Evolutionary conservation across 1,140 invertebrate genomes (phyloP), one percentile per base, ranked within the genome.

Genomic region (Drosophila sechellia): DNA sequence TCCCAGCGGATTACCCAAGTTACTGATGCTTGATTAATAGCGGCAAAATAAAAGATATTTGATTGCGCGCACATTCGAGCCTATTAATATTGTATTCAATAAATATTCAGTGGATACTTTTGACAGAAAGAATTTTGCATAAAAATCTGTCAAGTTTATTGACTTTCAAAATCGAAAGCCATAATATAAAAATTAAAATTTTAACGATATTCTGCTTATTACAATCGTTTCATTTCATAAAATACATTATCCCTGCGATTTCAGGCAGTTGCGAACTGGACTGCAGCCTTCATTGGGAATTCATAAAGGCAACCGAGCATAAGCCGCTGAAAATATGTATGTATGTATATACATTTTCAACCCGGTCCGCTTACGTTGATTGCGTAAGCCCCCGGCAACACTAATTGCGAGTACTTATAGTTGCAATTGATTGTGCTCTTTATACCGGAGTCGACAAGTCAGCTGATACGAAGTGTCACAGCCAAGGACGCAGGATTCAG

Each of bases 371-470:
- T 70, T 40, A 53, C 64, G 42, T 35, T 70, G 65, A 70, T 70
- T 70, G 66, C 64, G 15, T 31, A 57, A 69, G 43, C 50, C 35
- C 64, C 11, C 5, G 50, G 49, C 46, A 50, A 10, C 65, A 46
- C 66, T 70, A 70, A 70, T 70, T 70, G 65, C 43, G n/a, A 70
- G 50, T 57, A 57, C 66, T 70, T 70, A 70, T 48, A 70, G 64
- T 70, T 70, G 64, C 66, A 70, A 70, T 70, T 70, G 66, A 70
- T 70, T 70, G 64, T 25, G 64, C 31, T 43, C 66, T 70, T 70
- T 70, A 53, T 70, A 15, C 17, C 22, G 49, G 15, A 55, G 49
- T 56, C 45, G 50, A 57, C 35, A 58, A 63, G 54, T 71, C 43
- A 31, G 53, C 54, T 39, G 37, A 13, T 12, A 31, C 31, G 73